These are phyloP conservation scores for Scaptomyza tumidula DNA, from an alignment of 2,888 invertebrate genomes.

Conservation along the genomic window DNA sequence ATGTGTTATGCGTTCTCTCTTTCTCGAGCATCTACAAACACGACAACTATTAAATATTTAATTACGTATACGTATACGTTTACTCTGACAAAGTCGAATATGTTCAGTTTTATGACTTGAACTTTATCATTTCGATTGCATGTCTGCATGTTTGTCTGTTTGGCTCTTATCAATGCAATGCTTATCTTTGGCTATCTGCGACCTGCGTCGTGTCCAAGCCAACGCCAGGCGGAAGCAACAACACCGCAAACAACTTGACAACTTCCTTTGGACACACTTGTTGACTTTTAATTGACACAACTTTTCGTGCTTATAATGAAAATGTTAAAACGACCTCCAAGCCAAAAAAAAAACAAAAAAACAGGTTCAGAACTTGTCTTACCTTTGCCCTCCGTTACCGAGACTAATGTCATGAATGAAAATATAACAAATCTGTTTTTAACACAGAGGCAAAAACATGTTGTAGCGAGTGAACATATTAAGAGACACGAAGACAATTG, in stretches of 20 bases:
- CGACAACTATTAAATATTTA: constrained; percentile 45
- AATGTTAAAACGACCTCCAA: constrained; percentile 39
- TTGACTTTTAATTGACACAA: constrained; percentile 58
- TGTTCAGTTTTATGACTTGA: constrained; percentile 33
- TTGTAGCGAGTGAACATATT: constrained; percentile 22
- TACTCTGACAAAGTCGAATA: neutral
- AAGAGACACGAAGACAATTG: constrained; percentile 54
- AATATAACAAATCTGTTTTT: constrained; percentile 32
- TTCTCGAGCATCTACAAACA: constrained; percentile 13
- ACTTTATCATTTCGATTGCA: constrained; percentile 49
- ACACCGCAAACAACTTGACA: constrained; percentile 50
- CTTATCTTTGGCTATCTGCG: constrained; percentile 24
- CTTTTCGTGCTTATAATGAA: constrained; percentile 48
- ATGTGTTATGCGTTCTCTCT: constrained; percentile 35
- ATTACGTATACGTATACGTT: constrained; percentile 49
- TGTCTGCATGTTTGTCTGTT: neutral
- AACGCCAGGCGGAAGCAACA: constrained; percentile 40
- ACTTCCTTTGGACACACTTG: constrained; percentile 62
- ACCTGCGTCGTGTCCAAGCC: constrained; percentile 8
- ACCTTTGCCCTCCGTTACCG: constrained; percentile 21
- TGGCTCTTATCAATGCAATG: constrained; percentile 6
- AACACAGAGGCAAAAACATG: constrained; percentile 21
- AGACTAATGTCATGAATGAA: constrained; percentile 62
- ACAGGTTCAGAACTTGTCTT: constrained; percentile 35
- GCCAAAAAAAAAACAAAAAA: constrained; percentile 53